These are phyloP conservation scores for Crioceris asparagi DNA, from an alignment of 2,888 invertebrate species.

Conservation along the genomic window DNA sequence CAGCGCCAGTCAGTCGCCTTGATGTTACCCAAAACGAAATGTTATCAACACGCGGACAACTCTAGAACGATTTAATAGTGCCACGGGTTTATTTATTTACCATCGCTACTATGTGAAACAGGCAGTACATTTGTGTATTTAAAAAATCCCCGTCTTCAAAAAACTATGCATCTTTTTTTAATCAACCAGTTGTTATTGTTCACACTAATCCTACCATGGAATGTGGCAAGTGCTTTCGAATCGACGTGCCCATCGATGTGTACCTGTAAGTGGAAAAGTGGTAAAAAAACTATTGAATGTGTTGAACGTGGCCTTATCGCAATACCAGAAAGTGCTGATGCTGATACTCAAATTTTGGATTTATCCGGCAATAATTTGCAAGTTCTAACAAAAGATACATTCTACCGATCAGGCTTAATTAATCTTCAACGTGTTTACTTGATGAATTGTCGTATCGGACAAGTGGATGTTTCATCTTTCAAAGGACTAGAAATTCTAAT, in stretches of 20 bases:
- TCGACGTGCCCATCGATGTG: slow-evolving; percentile 67
- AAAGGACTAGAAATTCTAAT: slow-evolving; percentile 80
- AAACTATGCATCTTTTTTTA: neutral
- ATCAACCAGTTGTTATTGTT: too few relatives aligned
- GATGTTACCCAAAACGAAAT: too few relatives aligned
- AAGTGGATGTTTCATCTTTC: slow-evolving; percentile 77
- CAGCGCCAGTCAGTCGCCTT: too few relatives aligned
- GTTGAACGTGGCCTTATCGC: slow-evolving; percentile 71
- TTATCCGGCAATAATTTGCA: slow-evolving; percentile 80
- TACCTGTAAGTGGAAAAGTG: slow-evolving; percentile 88
- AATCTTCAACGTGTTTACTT: slow-evolving; percentile 82
- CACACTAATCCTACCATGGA: too few relatives aligned
- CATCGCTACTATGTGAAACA: too few relatives aligned
- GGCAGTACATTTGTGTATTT: neutral
- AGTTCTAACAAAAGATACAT: slow-evolving; percentile 71
- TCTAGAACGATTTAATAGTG: too few relatives aligned
- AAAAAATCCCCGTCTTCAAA: neutral
- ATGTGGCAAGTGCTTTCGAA: slow-evolving; percentile 34
- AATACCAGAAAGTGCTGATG: slow-evolving; percentile 76
- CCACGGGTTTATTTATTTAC: too few relatives aligned
- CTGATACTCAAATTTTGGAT: slow-evolving; percentile 84
- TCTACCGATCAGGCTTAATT: slow-evolving; percentile 66
- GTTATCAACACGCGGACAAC: too few relatives aligned
- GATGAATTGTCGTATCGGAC: slow-evolving; percentile 72
- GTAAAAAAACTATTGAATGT: slow-evolving; percentile 88